phyloP scores from a whole-genome alignment of 2,888 invertebrate genomes.

The Troides oblongomaculatus region DNA sequence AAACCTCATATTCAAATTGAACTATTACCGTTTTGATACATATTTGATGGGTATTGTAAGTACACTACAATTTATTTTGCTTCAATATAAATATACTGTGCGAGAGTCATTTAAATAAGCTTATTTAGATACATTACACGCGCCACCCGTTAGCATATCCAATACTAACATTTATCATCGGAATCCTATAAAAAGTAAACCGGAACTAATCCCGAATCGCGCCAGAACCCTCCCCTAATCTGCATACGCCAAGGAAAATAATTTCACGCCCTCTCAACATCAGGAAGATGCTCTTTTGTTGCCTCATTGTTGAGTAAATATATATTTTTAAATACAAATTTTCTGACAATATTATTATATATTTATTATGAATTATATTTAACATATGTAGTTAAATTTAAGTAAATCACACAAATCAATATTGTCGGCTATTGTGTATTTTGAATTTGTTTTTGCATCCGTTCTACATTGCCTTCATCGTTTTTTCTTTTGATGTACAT shows the following conservation, averaged over 20 bases:
- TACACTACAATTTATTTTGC: not conserved
- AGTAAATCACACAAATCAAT: not conserved
- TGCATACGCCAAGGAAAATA: slow-evolving; percentile 78
- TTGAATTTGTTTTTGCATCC: no score
- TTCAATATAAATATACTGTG: not conserved
- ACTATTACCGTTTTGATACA: no score
- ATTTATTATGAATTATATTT: not conserved
- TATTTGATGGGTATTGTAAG: not conserved
- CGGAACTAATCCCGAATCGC: slow-evolving; percentile 70
- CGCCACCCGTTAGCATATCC: slow-evolving; percentile 71
- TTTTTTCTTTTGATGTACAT: no score
- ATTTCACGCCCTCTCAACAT: slow-evolving; percentile 75
- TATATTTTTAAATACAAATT: slow-evolving; percentile 24
- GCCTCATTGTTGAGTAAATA: slow-evolving; percentile 32
- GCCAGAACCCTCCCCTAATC: slow-evolving; percentile 64
- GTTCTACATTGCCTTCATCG: no score
- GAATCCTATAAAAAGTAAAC: slow-evolving; percentile 78
- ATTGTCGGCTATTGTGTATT: no score
- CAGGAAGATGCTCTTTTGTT: slow-evolving; percentile 58
- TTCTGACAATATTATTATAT: not conserved
- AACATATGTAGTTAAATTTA: not conserved
- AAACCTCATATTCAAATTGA: no score
- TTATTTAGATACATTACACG: slow-evolving; percentile 74
- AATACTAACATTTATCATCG: slow-evolving; percentile 74
- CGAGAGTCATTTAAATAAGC: slow-evolving; percentile 42